Evolutionary conservation across 1,140 invertebrate genomes (phyloP).

Genomic region (Neotoxoptera formosana): DNA sequence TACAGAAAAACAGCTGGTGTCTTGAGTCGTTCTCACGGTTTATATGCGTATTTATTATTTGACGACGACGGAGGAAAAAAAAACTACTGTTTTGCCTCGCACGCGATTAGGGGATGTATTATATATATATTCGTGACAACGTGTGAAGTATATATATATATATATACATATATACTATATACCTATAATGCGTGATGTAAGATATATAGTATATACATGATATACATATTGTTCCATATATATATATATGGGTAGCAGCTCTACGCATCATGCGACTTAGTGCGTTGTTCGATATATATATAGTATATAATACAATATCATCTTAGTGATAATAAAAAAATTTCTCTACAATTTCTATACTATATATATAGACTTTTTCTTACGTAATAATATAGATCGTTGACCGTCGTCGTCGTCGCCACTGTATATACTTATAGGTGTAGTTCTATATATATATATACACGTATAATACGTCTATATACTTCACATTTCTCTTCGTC

Average conservation of each 20-base stretch:
- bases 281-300: neutral
- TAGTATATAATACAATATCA: neutral
- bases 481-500: neutral
- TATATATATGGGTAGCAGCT: no score
- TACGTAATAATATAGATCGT: slow-evolving; percentile 17
- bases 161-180: neutral
- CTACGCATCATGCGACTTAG: neutral
- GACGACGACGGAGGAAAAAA: neutral
- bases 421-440: neutral
- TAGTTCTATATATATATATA: no score
- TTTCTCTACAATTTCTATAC: neutral
- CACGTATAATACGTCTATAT: neutral
- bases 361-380: neutral
- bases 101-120: neutral
- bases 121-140: neutral
- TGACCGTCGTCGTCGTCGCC: neutral
- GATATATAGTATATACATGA: neutral
- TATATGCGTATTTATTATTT: neutral
- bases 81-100: neutral
- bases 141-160: no score
- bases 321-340: neutral
- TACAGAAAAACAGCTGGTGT: neutral
- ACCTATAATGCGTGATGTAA: neutral
- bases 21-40: slow-evolving; percentile 37
- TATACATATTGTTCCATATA: neutral